Conservation (phyloP, 2,888 invertebrate genomes). For the Yponomeuta evonymella region DNA sequence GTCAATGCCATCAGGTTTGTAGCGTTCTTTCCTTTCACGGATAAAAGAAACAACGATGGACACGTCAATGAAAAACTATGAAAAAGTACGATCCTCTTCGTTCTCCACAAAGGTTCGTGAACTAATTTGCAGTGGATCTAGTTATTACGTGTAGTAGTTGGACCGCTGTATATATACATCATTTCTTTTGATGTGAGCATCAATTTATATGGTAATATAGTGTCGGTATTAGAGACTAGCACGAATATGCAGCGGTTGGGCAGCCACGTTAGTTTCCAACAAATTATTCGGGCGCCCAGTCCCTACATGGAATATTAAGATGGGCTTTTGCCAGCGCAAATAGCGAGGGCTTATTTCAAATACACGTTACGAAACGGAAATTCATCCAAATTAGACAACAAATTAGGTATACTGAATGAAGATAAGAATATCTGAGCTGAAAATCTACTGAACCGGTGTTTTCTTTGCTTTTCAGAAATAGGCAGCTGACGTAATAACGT, state of each 20-base stretch:
- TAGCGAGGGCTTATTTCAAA: not conserved
- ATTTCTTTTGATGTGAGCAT: slow-evolving; percentile 31
- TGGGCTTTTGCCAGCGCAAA: slow-evolving; percentile 12
- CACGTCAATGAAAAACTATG: too few relatives aligned
- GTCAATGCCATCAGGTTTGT: too few relatives aligned
- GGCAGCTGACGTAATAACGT: slow-evolving; percentile 39
- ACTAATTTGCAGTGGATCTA: not conserved
- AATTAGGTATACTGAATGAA: too few relatives aligned
- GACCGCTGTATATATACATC: slow-evolving; percentile 20
- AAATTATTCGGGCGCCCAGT: slow-evolving; percentile 42
- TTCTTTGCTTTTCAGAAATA: not conserved
- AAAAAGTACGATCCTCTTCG: too few relatives aligned
- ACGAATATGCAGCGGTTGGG: slow-evolving; percentile 5
- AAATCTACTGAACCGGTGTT: too few relatives aligned
- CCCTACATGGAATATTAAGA: slow-evolving; percentile 45
- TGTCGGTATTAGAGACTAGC: slow-evolving; percentile 11
- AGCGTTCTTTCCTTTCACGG: too few relatives aligned
- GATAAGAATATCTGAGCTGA: too few relatives aligned
- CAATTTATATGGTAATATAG: slow-evolving; percentile 44
- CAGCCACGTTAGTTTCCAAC: slow-evolving; percentile 35
- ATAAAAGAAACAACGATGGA: too few relatives aligned
- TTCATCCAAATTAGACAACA: not conserved
- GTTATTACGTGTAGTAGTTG: not conserved
- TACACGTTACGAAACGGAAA: not conserved
- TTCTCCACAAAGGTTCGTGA: not conserved